Evolutionary conservation across 2,888 invertebrate species (phyloP).

Genomic region (Heteromyza rotundicornis): DNA sequence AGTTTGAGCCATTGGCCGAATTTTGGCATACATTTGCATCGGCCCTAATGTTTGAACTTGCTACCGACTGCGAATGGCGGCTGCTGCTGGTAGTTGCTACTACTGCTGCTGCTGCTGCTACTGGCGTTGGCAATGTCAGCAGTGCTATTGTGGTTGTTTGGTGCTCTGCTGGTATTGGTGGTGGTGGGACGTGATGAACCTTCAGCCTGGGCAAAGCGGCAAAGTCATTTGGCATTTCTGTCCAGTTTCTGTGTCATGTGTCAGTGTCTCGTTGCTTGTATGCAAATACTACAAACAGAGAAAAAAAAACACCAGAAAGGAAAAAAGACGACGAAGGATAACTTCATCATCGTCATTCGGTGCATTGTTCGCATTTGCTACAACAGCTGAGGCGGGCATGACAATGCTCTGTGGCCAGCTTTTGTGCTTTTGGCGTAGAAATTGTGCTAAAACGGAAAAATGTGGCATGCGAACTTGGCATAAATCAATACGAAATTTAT

Average conservation of each 20-base stretch:
- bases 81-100: too few relatives aligned
- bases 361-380: conserved; percentile 11
- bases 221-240: conserved; percentile 14
- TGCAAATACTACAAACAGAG: conserved; percentile 56
- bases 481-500: conserved; percentile 54
- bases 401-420: conserved; percentile 8
- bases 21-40: not conserved
- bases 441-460: conserved; percentile 54
- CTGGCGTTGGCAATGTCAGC: too few relatives aligned
- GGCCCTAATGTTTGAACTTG: not conserved
- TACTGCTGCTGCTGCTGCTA: not conserved
- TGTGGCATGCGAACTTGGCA: conserved; percentile 54
- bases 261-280: conserved; percentile 40
- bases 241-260: conserved; percentile 50
- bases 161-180: not conserved
- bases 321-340: too few relatives aligned
- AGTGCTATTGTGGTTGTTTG: too few relatives aligned
- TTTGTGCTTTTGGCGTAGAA: conserved; percentile 49
- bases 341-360: conserved; percentile 55
- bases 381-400: conserved; percentile 12
- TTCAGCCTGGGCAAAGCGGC: too few relatives aligned
- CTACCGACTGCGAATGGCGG: not conserved
- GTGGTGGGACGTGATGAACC: too few relatives aligned
- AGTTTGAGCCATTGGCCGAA: not conserved
- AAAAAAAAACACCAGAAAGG: too few relatives aligned